Base-by-base conservation (phyloP, 2,888 invertebrate genomes). In the Archips crataeganus region DNA sequence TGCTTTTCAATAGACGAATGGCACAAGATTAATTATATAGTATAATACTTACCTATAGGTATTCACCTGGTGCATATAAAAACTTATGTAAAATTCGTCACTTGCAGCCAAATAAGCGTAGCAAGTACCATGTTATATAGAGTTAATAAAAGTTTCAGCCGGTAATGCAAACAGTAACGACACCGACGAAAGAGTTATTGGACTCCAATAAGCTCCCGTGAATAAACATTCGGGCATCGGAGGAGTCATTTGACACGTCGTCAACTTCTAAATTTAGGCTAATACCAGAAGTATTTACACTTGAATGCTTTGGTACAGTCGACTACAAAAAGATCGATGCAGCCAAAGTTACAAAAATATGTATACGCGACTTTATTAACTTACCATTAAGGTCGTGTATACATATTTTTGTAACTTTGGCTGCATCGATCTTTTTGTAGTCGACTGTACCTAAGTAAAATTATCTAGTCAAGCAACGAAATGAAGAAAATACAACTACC, bases 191-290 rank as follows among this genome's bases (percentile, higher is more conserved):
- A 77, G 80, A 76, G 75, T 79, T 81, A 83, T 78, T 68, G 76
- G 62, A 77, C 79, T 77, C 77, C 79, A 78, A 79, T 82, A 81
- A 78, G 75, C 76, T 75, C 77, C 76, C 61, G 70, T 79, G 80
- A 77, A 79, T 77, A 82, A 81, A 83, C 79, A 83, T 77, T 72
- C 70, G 72, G 65, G 73, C 75, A 81, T 77, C 77, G 70, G 77
- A 73, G 77, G 75, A 77, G 69, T 64, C 72, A 77, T 79, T 82
- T 79, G 76, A 77, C 75, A 74, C 68, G 77, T 81, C 79, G 71
- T 77, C 81, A 66, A 63, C 64, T 69, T 67, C 70, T 75, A 79
- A 79, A 79, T 71, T 76, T 59, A 64, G 57, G 49, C 10, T 75
- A 71, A 54, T 59, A 59, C 13, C 34, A 57, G 32, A 32, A 57